Conservation (phyloP, 2,797 vertebrate species). For the Lophotriccus pileatus region DNA sequence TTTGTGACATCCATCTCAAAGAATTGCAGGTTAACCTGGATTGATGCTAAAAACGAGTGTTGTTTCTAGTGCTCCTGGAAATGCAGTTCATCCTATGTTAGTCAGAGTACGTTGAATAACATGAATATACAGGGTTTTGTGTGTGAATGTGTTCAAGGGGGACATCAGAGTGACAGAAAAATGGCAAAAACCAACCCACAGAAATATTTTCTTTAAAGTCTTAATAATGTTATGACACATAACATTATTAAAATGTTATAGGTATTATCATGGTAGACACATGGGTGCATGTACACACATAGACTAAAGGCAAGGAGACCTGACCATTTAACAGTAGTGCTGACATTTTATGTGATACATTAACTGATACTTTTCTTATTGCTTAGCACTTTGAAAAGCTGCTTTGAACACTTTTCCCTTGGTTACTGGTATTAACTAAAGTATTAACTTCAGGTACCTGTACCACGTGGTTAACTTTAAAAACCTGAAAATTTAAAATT, state of each 20-base stretch:
- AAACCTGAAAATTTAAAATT: neutral
- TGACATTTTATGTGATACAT: neutral
- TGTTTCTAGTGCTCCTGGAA: neutral
- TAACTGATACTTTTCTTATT: neutral
- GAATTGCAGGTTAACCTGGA: neutral
- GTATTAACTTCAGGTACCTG: neutral
- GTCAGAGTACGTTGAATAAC: neutral
- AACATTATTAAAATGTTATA: neutral
- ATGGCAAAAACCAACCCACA: neutral
- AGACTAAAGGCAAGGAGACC: neutral
- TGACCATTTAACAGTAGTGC: neutral
- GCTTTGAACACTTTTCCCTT: neutral
- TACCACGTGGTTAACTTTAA: neutral
- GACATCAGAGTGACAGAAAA: neutral
- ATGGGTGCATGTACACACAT: neutral
- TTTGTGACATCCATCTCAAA: neutral
- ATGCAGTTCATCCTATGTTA: neutral
- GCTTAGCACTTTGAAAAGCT: neutral
- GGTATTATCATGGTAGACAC: neutral
- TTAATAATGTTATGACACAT: neutral
- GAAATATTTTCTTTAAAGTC: neutral
- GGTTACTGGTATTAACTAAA: neutral
- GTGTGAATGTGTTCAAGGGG: neutral
- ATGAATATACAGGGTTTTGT: rapidly evolving
- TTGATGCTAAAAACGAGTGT: neutral